Conservation (phyloP, 2,113 vertebrate species). For the Nyctibius bracteatus region DNA sequence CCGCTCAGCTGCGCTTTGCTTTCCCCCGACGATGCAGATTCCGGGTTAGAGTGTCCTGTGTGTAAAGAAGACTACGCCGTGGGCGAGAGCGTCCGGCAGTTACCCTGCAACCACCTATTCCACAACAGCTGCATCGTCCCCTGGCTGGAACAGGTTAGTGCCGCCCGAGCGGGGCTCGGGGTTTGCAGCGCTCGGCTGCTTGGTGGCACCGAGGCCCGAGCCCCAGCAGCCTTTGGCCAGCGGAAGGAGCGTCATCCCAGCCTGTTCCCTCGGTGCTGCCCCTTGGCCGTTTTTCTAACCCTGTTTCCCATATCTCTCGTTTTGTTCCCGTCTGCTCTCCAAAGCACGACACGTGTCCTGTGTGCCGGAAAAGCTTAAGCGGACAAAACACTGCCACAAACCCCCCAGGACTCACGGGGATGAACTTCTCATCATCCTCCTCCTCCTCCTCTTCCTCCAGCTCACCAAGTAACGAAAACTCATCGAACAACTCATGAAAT, state of each 20-base stretch:
- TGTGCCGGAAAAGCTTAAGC: slow-evolving; percentile 96
- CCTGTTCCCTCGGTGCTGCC: background rate
- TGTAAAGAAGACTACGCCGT: slow-evolving; percentile 96
- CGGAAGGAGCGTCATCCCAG: background rate
- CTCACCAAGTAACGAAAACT: slow-evolving; percentile 89
- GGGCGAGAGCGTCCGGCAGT: slow-evolving; percentile 87
- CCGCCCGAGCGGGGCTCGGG: rapidly evolving
- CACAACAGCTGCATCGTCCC: slow-evolving; percentile 96
- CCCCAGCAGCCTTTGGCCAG: background rate
- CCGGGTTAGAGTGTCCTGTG: slow-evolving; percentile 93
- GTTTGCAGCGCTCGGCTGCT: background rate
- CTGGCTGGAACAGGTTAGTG: slow-evolving; percentile 94
- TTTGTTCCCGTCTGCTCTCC: slow-evolving; percentile 14
- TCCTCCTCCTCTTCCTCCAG: slow-evolving; percentile 83
- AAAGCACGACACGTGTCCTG: slow-evolving; percentile 97
- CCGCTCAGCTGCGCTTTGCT: background rate
- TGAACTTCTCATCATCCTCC: slow-evolving; percentile 90
- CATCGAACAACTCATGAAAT: slow-evolving; percentile 88
- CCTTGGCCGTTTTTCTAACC: background rate
- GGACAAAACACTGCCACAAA: slow-evolving; percentile 98
- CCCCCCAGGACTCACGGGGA: slow-evolving; percentile 88
- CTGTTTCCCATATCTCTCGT: background rate
- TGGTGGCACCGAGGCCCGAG: background rate
- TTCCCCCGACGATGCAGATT: slow-evolving; percentile 68
- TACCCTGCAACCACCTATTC: slow-evolving; percentile 98